Evolutionary conservation across 2,888 invertebrate genomes (phyloP).

Genomic region (Hydrotaea diabolus): DNA sequence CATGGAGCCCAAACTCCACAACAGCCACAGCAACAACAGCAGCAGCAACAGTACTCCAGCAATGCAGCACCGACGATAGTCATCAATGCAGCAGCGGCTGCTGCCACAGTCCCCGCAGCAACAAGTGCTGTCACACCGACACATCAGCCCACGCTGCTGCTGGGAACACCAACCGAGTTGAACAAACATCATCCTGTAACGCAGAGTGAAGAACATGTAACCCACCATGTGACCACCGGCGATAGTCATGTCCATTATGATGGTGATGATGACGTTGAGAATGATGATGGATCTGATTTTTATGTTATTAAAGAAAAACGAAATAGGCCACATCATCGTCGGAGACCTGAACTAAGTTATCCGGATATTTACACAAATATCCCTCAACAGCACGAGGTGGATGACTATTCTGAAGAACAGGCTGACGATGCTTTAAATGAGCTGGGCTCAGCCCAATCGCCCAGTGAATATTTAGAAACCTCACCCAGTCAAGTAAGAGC

Average conservation of each 20-base stretch:
- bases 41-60: slow-evolving; percentile 56
- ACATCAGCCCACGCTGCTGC: slow-evolving; percentile 51
- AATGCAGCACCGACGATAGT: slow-evolving; percentile 72
- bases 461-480: slow-evolving; percentile 6
- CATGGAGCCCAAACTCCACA: slow-evolving; percentile 50
- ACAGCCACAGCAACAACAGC: slow-evolving; percentile 54
- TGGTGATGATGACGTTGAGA: slow-evolving; percentile 66
- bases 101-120: slow-evolving; percentile 59
- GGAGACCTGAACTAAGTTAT: slow-evolving; percentile 67
- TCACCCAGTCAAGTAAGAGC: slow-evolving; percentile 15
- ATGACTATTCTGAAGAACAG: slow-evolving; percentile 68
- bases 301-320: slow-evolving; percentile 74
- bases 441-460: slow-evolving; percentile 18
- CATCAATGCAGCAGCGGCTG: slow-evolving; percentile 73
- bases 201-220: slow-evolving; percentile 53
- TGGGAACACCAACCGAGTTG: slow-evolving; percentile 57
- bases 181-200: slow-evolving; percentile 58
- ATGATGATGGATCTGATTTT: slow-evolving; percentile 72
- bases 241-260: slow-evolving; percentile 54
- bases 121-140: slow-evolving; percentile 64
- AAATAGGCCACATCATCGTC: slow-evolving; percentile 68
- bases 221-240: slow-evolving; percentile 44
- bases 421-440: slow-evolving; percentile 39
- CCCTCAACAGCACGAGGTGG: slow-evolving; percentile 57
- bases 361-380: slow-evolving; percentile 14